Evolutionary conservation across 1,140 invertebrate species (phyloP).

Genomic region (Heliconius hewitsoni): DNA sequence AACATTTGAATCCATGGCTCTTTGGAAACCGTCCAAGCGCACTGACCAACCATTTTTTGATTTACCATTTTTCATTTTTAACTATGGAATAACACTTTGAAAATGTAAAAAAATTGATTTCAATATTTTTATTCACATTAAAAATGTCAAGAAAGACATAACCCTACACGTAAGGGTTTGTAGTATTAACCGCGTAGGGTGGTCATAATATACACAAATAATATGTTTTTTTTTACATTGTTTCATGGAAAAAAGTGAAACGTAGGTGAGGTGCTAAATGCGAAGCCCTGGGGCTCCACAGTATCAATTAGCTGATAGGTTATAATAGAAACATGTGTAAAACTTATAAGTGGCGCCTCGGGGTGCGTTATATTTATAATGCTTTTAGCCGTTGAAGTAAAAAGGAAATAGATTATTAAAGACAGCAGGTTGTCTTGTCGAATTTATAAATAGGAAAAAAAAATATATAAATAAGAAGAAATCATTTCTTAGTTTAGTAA

Average conservation of each 20-base stretch:
- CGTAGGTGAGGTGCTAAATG: slow-evolving; percentile 61
- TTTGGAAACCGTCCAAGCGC: no score
- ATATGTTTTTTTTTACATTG: slow-evolving; percentile 47
- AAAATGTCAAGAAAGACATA: neutral
- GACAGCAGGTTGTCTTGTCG: neutral
- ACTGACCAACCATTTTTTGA: no score
- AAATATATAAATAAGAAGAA: neutral
- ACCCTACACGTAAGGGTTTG: slow-evolving; percentile 20
- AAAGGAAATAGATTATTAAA: neutral
- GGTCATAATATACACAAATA: slow-evolving; percentile 46
- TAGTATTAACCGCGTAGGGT: slow-evolving; percentile 28
- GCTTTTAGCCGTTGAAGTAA: slow-evolving; percentile 5
- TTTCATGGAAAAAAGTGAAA: slow-evolving; percentile 38
- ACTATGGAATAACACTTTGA: no score
- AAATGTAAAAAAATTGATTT: no score
- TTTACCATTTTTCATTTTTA: no score
- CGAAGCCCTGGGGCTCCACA: slow-evolving; percentile 41
- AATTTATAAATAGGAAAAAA: neutral
- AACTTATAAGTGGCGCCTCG: slow-evolving; percentile 57
- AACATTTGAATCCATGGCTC: no score
- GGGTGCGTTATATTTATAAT: slow-evolving; percentile 41
- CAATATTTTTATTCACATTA: neutral
- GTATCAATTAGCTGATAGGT: slow-evolving; percentile 56
- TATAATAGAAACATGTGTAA: slow-evolving; percentile 60
- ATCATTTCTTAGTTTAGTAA: neutral